Base-by-base conservation (phyloP, 2,113 vertebrate genomes). In the Chauna torquata region DNA sequence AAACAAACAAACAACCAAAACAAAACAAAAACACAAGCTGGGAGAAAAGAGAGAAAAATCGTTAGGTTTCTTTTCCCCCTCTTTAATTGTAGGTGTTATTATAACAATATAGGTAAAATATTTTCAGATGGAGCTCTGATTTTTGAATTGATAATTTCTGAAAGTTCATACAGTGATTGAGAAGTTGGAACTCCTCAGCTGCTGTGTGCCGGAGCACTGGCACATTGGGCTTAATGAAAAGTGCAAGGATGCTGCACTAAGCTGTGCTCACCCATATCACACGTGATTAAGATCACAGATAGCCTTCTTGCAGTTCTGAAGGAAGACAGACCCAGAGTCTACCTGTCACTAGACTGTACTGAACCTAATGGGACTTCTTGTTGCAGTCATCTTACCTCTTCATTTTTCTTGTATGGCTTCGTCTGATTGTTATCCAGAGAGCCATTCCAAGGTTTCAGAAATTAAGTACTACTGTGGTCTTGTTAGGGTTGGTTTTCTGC, bases 361-460 rank as follows among this genome's bases (percentile, higher is more conserved):
- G 66, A 82, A 92, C 88, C 71, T 76, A 79, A 18, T 20, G 61
- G 16, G 27, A 6, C 11, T 89, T 94, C 76, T 55, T 88, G 47
- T 75, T 82, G 17, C 30, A 24, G 30, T 85, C 45, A 16, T 87
- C 54, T 77, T 74, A n/a, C 34, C 10, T 30, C 81, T 81, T 13
- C 1, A 58, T 72, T 90, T 94, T 93, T 92, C 52, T 76, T 92
- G 25, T 42, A 71, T 79, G 83, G 23, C 47, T 92, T 61, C 74
- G 79, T 71, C 61, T 92, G 84, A 91, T 91, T 82, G 70, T 65
- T 92, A 77, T 69, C 83, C 62, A 80, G 86, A 92, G 81, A 89
- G 45, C 45, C 50, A 80, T 94, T 92, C n/a, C 40, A n/a, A 57
- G 58, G 70, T 85, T 87, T 92, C 65, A 82, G 42, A 87, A 91